phyloP scores from a whole-genome alignment of 2,797 vertebrate species.

The Spondyliosoma cantharus region DNA sequence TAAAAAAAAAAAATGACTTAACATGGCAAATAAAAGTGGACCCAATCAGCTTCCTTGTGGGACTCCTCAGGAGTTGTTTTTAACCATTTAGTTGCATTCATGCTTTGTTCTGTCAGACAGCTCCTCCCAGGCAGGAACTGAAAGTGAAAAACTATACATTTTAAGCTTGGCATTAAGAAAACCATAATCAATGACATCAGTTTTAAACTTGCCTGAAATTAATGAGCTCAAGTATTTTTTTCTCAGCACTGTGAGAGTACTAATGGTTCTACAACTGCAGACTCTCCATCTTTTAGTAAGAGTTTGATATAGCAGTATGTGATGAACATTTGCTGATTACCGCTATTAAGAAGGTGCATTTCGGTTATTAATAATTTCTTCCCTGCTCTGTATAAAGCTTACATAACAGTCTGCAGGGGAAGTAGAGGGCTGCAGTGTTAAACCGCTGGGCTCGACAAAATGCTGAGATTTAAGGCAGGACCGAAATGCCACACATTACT shows the following conservation, averaged over 20 bases:
- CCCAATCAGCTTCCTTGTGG: neutral
- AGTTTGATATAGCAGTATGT: constrained; percentile 33
- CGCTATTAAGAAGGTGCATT: constrained; percentile 35
- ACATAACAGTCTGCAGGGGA: constrained; percentile 40
- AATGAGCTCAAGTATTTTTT: neutral
- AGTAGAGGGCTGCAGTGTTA: constrained; percentile 22
- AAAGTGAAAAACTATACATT: neutral
- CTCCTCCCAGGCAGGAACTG: neutral
- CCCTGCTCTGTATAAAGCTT: constrained; percentile 31
- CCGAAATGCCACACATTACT: constrained; percentile 27
- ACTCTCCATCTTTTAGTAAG: neutral
- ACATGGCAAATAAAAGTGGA: neutral
- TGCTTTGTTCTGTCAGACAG: neutral
- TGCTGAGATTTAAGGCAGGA: constrained; percentile 32
- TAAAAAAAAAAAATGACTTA: neutral
- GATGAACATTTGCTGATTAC: constrained; percentile 39
- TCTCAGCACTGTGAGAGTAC: neutral
- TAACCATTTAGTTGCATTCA: neutral
- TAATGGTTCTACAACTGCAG: neutral
- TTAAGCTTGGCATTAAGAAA: neutral
- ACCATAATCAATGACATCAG: neutral
- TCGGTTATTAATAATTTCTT: constrained; percentile 54
- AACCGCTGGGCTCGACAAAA: constrained; percentile 39
- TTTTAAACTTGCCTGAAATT: neutral
- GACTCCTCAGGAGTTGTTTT: neutral